Evolutionary conservation across 1,140 invertebrate genomes (phyloP), one percentile per base, ranked within the genome.

Genomic region (Calephelis nemesis): DNA sequence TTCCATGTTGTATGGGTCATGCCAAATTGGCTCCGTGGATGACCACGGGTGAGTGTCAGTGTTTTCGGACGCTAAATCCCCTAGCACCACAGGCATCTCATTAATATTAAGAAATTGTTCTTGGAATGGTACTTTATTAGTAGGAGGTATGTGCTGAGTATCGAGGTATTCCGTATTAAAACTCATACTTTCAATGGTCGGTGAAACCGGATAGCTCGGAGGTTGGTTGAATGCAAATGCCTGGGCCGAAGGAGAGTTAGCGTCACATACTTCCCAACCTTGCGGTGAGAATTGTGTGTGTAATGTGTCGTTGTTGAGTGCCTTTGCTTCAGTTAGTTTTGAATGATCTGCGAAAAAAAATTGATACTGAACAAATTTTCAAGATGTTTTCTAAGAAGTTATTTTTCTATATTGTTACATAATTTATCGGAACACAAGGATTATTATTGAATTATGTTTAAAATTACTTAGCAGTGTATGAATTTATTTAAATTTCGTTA

Each of bases 261-360:
- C 79, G 81, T 85, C 86, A 60, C 82, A 74, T 69, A 74, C 71
- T 69, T 89, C 87, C 88, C 87, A 89, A 76, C 82, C 82, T 77
- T 82, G 82, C 69, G 87, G 87, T 75, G 87, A 88, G 83, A 85
- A 78, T 77, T 74, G 80, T 79, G 82, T 87, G 81, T 88, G 79
- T 80, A 73, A 76, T 82, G 86, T 91, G 81, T 89, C 83, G 67
- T 81, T 88, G 74, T 79, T 82, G 77, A 78, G 77, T 83, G 87
- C 79, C 83, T 82, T 83, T 74, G 79, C 78, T 79, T 91, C 81
- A 74, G 74, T 83, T 68, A 71, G 69, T 72, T 82, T 84, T 63
- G 67, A 64, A 39, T 78, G 75, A 86, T 91, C 88, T 91, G 81
- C 70, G 54, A 73, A 78, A 71, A 12, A 79, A 75, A 63, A 49